Base-by-base conservation (phyloP, 2,113 vertebrate genomes). In the Sinocyclocheilus anshuiensis region DNA sequence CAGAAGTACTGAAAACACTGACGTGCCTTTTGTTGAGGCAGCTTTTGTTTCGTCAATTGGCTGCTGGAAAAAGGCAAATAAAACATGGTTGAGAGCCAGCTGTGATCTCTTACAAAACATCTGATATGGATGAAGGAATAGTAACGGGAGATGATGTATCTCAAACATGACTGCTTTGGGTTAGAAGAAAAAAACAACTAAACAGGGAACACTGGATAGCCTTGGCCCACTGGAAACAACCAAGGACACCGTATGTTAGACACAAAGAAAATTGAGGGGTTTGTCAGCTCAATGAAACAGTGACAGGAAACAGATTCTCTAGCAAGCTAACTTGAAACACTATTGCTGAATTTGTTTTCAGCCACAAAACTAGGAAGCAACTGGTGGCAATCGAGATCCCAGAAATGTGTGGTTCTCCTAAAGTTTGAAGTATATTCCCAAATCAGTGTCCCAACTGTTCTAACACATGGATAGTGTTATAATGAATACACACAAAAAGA, bases 31-130 rank as follows among this genome's bases (percentile, higher is more conserved):
- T 87, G 45, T 86, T 85, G 78, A 26, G 12, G 29, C 77, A 83
- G 9, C 72, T 89, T 88, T 86, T 79, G 83, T 91, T 75, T 87
- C 63, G 88, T 75, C n/a, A 29, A 76, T 86, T 87, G 86, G 85
- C n/a, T 87, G 53, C 53, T 65, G 53, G 80, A 81, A 81, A 80
- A 83, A 84, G 67, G 74, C 36, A 87, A 89, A 86, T 87, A 79
- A 90, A 90, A 88, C 74, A 87, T 65, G 84, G 78, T 88, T 91
- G 76, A 16, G 55, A 82, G 63, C 50, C 84, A 90, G 87, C 91
- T 92, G 91, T 89, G 89, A 91, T 92, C 86, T 92, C 87, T 90
- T 87, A 90, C 88, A 88, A 84, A 86, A 74, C 89, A 90, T 92
- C 90, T 92, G 85, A 91, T 90, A 88, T 92, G 88, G 90, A 87